Evolutionary conservation across 2,888 invertebrate genomes (phyloP), one percentile per base, ranked within the genome.

Genomic region (Drosophila imparisetae): DNA sequence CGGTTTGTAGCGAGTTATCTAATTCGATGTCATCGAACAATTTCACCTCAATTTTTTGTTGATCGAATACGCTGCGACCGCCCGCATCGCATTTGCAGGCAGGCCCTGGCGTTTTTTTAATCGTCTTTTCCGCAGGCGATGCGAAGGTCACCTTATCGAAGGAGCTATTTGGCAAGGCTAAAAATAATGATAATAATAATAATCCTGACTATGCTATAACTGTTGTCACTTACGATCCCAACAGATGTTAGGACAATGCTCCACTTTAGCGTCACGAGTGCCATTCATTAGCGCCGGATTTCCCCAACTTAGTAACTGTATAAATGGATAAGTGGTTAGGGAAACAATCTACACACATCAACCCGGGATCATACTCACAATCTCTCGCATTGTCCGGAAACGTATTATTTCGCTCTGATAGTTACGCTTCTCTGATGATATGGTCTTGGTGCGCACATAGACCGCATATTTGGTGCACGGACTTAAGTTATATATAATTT

Each of bases 401-500:
- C 98, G 98, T 62, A 95, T 93, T 53, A 99, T 96, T 10, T 94
- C 93, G 92, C 98, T 98, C 93, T 97, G 97, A 6, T 97, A 98
- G 49, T 98, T 98, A 65, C 94, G 95, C 79, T 94, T 94, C 92
- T 97, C 97, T 54, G 96, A 95, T 24, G 96, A 95, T 73, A 98
- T 96, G 2, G 98, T 98, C 92, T 97, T 97, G 0, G 99, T 98
- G 93, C 97, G 97, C 15, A 99, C 97, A 93, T 98, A 99, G 81
- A 96, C 96, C 0, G 98, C 99, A 93, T 99, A 99, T 78, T 96
- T 96, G 0, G 98, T 98, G 93, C 95, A 98, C 0, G 98, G 97
- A 81, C 95, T 95, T 38, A 99, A 94, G 66, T 94, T 93, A 0
- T 94, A 92, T 53, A 97, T 92, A 2, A 29, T 29, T 29, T 7